Base-by-base conservation (phyloP, 2,888 invertebrate genomes). In the Plebejus melissa region DNA sequence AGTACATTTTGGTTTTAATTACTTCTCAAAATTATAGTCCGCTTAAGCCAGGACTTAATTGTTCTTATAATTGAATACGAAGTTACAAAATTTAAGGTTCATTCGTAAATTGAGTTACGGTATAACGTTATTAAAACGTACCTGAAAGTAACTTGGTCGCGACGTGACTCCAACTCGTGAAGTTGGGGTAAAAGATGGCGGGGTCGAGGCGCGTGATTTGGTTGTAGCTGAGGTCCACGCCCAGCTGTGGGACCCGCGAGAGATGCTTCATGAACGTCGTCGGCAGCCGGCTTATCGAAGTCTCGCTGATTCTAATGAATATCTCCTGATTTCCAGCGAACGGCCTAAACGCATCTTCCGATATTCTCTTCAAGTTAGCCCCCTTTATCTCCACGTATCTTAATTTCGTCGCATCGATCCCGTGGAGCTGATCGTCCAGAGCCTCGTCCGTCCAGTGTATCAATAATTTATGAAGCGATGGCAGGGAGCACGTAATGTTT, bases 81-180 rank as follows among this genome's bases (percentile, higher is more conserved):
- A 54, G 32, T 72, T 54, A 72, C 50, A 88, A 89, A 87, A 87
- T 89, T 90, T 89, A 87, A 90, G 90, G 88, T 87, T 88, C 87
- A 87, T 89, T 88, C 88, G 83, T 84, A 85, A 86, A 84, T 85
- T 84, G 82, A 82, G 82, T 71, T 75, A 71, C 70, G 70, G 13
- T 58, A n/a, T 58, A 75, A 71, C 58, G 70, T 36, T 74, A 76
- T 76, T 72, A 69, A 74, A 76, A 77, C 93, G 90, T 89, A 96
- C 97, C 97, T 90, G 96, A 96, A 76, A 98, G 95, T 85, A 97
- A 94, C 84, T 97, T 96, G 5, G 98, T 98, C 16, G 98, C 98
- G 80, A 97, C 96, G 80, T 96, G 96, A 88, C 97, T 97, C 98
- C 98, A 98, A 82, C 96, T 96, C 38, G 97, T 96, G 80, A 96